Evolutionary conservation across 2,888 invertebrate genomes (phyloP), one percentile per base, ranked within the genome.

Genomic region (Sarcophaga caerulescens): DNA sequence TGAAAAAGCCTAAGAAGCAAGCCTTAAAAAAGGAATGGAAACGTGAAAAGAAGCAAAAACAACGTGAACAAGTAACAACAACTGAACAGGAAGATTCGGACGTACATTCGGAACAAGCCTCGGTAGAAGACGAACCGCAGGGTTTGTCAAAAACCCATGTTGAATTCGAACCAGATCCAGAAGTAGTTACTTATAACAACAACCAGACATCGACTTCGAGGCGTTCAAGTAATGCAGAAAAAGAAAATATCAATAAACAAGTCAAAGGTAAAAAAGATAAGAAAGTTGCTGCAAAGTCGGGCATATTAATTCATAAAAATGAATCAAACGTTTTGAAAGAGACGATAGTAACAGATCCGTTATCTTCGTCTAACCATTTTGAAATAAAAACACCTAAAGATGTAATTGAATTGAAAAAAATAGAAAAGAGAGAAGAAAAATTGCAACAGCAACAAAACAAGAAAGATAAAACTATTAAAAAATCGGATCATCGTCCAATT

Each of bases 371-470:
- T 73, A 97, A 97, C 94, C 95, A 96, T 93, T 97, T 97, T 93
- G 96, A 96, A 91, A 94, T 95, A 91, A 95, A 95, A 92, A 96
- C 95, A 89, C 97, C 97, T 75, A 97, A 97, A 94, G 97, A 97
- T 94, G 97, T 97, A 87, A 85, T 93, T 10, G 93, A 93, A 84
- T 82, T 93, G 23, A 92, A 93, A 82, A 92, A 91, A 74, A 88
- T 89, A 68, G 91, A 92, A 25, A 90, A 89, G 85, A 89, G 90
- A 52, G 89, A 90, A 75, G 85, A 87, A 89, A 87, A 91, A 88
- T 52, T 88, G 81, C 0, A 8, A 35, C 35, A 86, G 77, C 85
- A 84, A 57, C 74, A 77, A 45, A 81, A 75, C 70, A 85, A 92
- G 71, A 90, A 89, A 70, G 89, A 89, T 19, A 89, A 88, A 74